phyloP scores from a whole-genome alignment of 2,113 vertebrate genomes.

The Rhizomys pruinosus region DNA sequence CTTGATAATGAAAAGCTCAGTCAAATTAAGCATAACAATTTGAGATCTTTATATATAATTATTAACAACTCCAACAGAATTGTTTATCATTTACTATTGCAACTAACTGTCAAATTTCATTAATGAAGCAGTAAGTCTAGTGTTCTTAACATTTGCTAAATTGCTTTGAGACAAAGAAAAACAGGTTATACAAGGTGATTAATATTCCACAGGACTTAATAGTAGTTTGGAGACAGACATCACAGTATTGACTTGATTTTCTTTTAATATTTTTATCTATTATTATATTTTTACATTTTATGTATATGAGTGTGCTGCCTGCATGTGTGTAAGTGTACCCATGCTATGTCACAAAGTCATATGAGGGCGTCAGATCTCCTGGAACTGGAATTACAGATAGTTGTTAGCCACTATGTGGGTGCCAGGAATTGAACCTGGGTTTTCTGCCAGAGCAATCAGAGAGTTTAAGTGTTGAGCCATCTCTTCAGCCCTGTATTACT shows the following conservation, averaged over 20 bases:
- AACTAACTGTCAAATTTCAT: neutral
- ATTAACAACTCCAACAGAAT: conserved; percentile 9
- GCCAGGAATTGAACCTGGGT: no score
- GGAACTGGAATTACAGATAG: no score
- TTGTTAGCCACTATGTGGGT: no score
- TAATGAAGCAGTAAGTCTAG: neutral
- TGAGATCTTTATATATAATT: conserved; percentile 30
- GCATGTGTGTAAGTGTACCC: no score
- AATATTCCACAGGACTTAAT: neutral
- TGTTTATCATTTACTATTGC: conserved; percentile 5
- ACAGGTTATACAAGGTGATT: neutral
- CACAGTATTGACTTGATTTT: neutral
- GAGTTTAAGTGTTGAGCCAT: no score
- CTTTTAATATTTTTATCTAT: no score
- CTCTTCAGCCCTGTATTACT: no score
- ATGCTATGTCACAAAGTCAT: no score
- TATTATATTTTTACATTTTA: no score
- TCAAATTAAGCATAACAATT: conserved; percentile 6
- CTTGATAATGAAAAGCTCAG: conserved; percentile 16
- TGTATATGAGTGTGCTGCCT: no score
- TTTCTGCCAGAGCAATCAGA: no score
- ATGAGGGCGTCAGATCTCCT: no score
- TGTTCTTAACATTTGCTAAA: neutral
- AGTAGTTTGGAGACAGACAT: conserved; percentile 48
- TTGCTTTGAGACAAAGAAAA: neutral